Conservation (phyloP, 2,797 vertebrate species). For the Anguilla obscura region DNA sequence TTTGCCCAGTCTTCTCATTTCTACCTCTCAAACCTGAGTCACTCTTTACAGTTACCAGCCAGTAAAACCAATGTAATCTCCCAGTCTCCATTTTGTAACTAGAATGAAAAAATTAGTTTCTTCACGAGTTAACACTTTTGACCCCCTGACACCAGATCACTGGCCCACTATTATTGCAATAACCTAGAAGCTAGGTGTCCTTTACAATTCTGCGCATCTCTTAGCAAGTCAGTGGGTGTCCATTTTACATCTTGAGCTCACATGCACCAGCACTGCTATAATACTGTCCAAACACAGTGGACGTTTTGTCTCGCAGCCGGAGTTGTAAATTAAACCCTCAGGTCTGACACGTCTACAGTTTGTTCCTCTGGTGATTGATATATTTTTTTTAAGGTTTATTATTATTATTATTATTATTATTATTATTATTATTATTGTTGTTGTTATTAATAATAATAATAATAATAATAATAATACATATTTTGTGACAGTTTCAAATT, state of each 20-base stretch:
- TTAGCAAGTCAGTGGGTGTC: not conserved
- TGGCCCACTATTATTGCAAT: not conserved
- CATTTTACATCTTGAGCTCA: not conserved
- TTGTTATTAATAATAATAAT: too few species aligned
- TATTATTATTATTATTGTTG: too few species aligned
- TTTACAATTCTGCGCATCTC: not conserved
- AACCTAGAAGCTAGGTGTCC: not conserved
- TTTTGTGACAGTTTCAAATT: too few species aligned
- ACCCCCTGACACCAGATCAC: not conserved
- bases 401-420: too few species aligned
- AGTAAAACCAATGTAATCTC: not conserved
- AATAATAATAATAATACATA: too few species aligned
- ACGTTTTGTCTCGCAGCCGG: not conserved
- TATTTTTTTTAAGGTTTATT: too few species aligned
- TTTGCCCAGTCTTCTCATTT: not conserved
- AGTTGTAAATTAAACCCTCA: not conserved
- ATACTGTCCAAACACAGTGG: not conserved
- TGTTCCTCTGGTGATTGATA: not conserved
- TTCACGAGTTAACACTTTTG: not conserved
- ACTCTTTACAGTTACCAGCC: constrained; percentile 16
- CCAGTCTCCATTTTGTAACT: not conserved
- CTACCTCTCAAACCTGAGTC: not conserved
- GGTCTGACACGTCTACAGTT: not conserved
- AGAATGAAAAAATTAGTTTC: not conserved
- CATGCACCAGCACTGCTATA: not conserved